phyloP scores from a whole-genome alignment of 2,888 invertebrate species.

The Brachyptera risi region DNA sequence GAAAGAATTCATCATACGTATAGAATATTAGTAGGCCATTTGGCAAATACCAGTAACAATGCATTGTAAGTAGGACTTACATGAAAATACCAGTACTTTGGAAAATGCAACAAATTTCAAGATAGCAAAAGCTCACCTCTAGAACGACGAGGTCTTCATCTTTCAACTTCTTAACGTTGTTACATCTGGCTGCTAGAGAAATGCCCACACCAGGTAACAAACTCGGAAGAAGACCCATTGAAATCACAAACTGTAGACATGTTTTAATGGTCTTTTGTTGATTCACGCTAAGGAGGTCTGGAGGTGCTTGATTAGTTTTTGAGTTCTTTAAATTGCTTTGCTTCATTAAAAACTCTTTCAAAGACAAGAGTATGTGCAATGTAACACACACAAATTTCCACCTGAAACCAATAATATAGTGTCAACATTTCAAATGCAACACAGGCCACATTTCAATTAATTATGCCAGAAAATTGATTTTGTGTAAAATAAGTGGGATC shows the following conservation, averaged over 20 bases:
- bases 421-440: too few relatives aligned
- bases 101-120: too few relatives aligned
- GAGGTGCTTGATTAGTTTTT: conserved; percentile 15
- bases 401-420: conserved; percentile 28
- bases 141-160: conserved; percentile 44
- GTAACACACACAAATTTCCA: conserved; percentile 33
- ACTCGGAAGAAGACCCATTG: conserved; percentile 62
- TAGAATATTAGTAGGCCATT: too few relatives aligned
- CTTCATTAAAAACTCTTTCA: conserved; percentile 29
- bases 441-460: too few relatives aligned
- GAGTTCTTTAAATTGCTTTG: not conserved
- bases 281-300: conserved; percentile 26
- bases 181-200: conserved; percentile 47
- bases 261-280: conserved; percentile 54
- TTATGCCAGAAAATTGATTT: too few relatives aligned
- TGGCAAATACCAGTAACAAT: too few relatives aligned
- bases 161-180: conserved; percentile 42
- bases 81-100: too few relatives aligned
- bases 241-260: conserved; percentile 58
- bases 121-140: conserved; percentile 48
- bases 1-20: too few relatives aligned
- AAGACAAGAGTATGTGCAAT: conserved; percentile 31
- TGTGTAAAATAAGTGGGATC: too few relatives aligned
- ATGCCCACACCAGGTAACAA: conserved; percentile 63
- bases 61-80: too few relatives aligned